A percentile compares a stretch with the other conserved stretches of the same genome.
These are phyloP conservation scores for Ceratoteleas bidentatus DNA, from an alignment of 1,140 invertebrate genomes.

Conservation along the genomic window DNA sequence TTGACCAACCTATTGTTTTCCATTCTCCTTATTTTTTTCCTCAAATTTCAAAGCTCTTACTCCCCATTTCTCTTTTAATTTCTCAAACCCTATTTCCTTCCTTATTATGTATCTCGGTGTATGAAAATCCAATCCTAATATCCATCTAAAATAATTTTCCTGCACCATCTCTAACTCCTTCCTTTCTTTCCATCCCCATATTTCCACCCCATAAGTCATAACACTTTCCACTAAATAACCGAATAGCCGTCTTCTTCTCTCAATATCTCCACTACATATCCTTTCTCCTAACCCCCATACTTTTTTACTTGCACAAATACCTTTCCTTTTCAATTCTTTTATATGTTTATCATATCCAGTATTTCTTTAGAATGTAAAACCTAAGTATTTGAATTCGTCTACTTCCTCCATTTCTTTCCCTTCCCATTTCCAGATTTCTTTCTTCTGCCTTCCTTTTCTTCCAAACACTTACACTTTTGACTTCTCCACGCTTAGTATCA, in stretches of 20 bases:
- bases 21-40: neutral
- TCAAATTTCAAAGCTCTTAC: neutral
- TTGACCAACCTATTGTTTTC: neutral
- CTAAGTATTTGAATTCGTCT: neutral
- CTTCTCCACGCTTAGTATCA: neutral
- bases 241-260: neutral
- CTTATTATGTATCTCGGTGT: neutral
- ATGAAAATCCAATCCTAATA: neutral
- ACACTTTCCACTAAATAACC: neutral
- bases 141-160: neutral
- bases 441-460: neutral
- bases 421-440: constrained; percentile 1
- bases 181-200: constrained; percentile 9
- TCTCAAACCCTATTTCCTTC: neutral
- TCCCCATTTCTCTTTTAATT: neutral
- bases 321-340: neutral
- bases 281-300: constrained; percentile 2
- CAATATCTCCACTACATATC: neutral
- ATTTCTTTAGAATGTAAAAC: neutral
- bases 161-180: neutral
- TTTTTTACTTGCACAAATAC: neutral
- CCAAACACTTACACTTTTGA: neutral
- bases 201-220: neutral
- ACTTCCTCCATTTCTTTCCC: neutral
- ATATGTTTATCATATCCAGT: neutral